Conservation (phyloP, 2,888 invertebrate genomes). For the Brachylomia viminalis region DNA sequence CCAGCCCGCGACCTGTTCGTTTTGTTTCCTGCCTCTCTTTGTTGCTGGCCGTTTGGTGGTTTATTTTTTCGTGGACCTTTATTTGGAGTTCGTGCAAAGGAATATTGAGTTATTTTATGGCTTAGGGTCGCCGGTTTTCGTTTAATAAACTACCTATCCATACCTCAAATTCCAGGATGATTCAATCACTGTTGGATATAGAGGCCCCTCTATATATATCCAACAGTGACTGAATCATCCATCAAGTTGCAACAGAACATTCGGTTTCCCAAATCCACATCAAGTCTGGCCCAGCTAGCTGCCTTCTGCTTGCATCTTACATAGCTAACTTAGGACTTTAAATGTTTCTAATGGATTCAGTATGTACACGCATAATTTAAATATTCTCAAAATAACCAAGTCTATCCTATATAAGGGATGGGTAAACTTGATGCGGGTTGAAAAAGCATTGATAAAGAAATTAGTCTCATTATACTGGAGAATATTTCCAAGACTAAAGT, state of each 20-base stretch:
- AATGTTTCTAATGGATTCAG: background rate
- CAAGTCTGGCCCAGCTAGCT: too few relatives aligned
- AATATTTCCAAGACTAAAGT: background rate
- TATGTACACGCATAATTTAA: background rate
- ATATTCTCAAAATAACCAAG: background rate
- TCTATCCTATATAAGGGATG: background rate
- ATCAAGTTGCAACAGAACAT: background rate
- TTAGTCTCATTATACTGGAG: background rate
- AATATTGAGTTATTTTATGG: constrained; percentile 34
- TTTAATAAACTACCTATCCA: background rate
- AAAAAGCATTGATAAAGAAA: too few relatives aligned
- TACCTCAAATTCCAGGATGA: constrained; percentile 6
- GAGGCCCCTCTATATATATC: too few relatives aligned
- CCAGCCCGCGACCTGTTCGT: constrained; percentile 75
- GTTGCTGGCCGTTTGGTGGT: constrained; percentile 61
- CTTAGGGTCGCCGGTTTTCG: background rate
- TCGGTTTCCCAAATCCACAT: background rate
- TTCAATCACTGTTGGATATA: background rate
- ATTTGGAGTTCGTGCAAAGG: constrained; percentile 39
- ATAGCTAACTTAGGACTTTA: background rate
- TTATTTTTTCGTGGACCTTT: constrained; percentile 64
- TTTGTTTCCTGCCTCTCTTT: constrained; percentile 75
- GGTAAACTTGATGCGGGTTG: too few relatives aligned
- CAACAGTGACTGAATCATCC: too few relatives aligned
- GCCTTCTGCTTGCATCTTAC: background rate